phyloP scores from a whole-genome alignment of 2,113 vertebrate species.

The Heloderma charlesbogerti region DNA sequence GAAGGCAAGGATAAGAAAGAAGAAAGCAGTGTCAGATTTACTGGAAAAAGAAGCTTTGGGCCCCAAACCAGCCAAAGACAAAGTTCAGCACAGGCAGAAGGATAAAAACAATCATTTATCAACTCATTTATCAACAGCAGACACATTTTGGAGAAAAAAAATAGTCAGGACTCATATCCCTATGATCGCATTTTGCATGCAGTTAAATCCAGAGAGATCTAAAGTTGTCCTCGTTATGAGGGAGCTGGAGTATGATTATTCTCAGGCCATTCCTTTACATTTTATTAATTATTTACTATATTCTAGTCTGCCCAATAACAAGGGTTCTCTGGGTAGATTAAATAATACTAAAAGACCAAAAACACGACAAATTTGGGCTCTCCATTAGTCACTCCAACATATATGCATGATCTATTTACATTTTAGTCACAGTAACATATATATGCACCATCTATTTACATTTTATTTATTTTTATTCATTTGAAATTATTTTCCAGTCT shows the following conservation, averaged over 20 bases:
- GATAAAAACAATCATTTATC: background rate
- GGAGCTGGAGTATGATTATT: background rate
- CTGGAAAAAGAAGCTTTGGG: background rate
- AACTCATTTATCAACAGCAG: background rate
- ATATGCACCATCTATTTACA: no score
- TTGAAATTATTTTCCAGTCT: no score
- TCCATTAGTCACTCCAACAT: background rate
- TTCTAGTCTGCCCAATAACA: no score
- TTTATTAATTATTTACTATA: background rate
- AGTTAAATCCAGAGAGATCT: background rate
- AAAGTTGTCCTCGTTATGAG: background rate
- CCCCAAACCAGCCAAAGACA: background rate
- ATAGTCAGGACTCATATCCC: background rate
- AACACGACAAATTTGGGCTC: no score
- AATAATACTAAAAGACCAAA: no score
- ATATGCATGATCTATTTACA: background rate
- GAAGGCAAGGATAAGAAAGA: conserved; percentile 21
- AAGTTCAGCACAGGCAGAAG: background rate
- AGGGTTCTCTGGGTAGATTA: no score
- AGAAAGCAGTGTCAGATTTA: conserved; percentile 5
- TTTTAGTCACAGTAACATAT: no score
- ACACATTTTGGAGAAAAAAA: background rate
- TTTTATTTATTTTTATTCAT: no score
- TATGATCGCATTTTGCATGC: background rate
- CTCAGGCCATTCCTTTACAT: background rate